Evolutionary conservation across 2,888 invertebrate genomes (phyloP).

Genomic region (Mayetiola destructor): DNA sequence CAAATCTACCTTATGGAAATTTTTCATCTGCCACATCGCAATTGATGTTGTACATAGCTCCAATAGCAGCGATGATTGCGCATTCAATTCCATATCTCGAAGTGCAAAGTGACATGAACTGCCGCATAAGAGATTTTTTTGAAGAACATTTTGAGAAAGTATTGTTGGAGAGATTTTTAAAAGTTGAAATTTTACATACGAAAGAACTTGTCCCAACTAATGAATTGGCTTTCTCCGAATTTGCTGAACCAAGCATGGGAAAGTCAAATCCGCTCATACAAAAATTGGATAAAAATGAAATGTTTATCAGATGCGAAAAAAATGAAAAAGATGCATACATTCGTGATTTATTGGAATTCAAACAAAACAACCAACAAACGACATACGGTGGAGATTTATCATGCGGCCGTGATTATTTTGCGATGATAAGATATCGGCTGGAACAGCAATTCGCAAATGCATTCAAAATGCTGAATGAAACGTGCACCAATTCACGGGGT

Average conservation of each 20-base stretch:
- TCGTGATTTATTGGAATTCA: not conserved
- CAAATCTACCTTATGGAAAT: not conserved
- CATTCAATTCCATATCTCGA: not conserved
- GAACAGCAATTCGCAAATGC: not conserved
- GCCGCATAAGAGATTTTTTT: not conserved
- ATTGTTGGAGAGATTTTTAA: not conserved
- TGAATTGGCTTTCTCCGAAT: no score
- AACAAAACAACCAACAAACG: not conserved
- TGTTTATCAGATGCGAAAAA: no score
- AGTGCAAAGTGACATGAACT: not conserved
- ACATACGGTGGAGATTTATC: not conserved
- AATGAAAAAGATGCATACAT: not conserved
- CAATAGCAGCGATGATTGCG: not conserved
- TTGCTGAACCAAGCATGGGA: no score
- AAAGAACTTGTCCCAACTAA: no score
- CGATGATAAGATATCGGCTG: not conserved
- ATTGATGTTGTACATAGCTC: not conserved
- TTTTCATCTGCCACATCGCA: not conserved
- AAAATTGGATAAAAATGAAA: no score
- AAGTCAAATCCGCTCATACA: not conserved
- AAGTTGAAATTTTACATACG: not conserved
- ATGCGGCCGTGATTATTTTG: not conserved
- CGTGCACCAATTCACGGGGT: not conserved
- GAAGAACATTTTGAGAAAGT: not conserved
- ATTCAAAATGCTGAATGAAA: not conserved